A percentile compares a stretch with the other conserved stretches of the same genome.
Evolutionary conservation across 92 coral and sea anemone species (phyloP).

Genomic region (Desmophyllum pertusum): DNA sequence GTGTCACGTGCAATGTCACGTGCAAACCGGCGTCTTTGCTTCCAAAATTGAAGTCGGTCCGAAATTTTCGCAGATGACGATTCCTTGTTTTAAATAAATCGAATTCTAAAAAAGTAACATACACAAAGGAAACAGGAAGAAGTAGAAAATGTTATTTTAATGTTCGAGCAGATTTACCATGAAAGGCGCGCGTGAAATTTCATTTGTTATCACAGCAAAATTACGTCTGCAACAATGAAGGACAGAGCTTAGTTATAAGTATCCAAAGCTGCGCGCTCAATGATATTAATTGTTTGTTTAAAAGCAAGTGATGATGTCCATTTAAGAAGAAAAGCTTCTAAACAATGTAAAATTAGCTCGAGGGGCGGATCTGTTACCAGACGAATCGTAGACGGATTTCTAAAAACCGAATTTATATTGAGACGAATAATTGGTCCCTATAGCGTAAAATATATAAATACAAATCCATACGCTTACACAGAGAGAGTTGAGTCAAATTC

Average conservation of each 20-base stretch:
- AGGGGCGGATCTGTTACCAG: neutral
- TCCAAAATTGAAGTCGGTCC: neutral
- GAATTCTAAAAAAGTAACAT: no score
- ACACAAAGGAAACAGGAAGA: neutral
- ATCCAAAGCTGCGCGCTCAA: neutral
- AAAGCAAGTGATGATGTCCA: slow-evolving; percentile 5
- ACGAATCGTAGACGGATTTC: slow-evolving; percentile 26
- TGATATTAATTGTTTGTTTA: slow-evolving; percentile 1
- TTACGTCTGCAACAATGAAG: neutral
- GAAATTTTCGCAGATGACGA: neutral
- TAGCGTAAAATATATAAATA: neutral
- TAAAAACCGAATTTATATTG: neutral
- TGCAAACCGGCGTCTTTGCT: neutral
- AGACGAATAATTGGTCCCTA: neutral
- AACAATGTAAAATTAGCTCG: neutral
- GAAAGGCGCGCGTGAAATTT: neutral
- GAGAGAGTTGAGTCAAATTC: neutral
- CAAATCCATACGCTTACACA: neutral
- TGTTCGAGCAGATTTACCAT: neutral
- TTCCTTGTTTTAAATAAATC: neutral
- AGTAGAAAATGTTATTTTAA: neutral
- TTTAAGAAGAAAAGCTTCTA: no score
- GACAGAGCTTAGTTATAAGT: neutral
- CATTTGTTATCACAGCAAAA: neutral
- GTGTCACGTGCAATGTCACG: neutral